Evolutionary conservation across 2,888 invertebrate genomes (phyloP), one percentile per base, ranked within the genome.

Genomic region (Pemphredon lugubris): DNA sequence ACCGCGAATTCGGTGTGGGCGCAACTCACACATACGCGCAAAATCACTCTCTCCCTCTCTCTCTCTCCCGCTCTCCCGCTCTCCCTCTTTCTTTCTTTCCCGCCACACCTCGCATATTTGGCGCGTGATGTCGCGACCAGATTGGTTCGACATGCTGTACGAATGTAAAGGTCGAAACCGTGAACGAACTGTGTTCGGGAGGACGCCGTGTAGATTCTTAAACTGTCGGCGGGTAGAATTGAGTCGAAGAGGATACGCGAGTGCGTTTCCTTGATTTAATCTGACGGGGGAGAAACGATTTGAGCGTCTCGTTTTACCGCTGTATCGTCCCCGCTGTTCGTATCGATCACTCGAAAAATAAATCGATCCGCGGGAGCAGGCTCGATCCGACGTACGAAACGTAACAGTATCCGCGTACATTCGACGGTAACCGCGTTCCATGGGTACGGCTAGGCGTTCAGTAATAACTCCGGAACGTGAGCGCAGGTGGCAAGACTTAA

Each of bases 51-150:
- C 75, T 54, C 85, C 79, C 11, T 53, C 53, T 54, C 48, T 23
- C 67, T 64, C 59, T 34, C 57, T 23, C 44, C 63, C 60, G 53
- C 44, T 53, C 40, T 40, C 16, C 16, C 6, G 4, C 45, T 60
- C 50, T 32, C n/a, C 40, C 40, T 40, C 58, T 50, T 18, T 57
- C 23, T 66, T 40, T 57, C 72, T 57, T 58, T 48, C 75, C 68
- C 75, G 87, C 87, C 87, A 88, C 88, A 86, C 88, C 88, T 88
- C 87, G 83, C 87, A 88, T 88, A 87, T 87, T 88, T 88, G 84
- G 85, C 85, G 85, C 86, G 84, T 86, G 85, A 87, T 87, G 84
- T 80, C 86, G 86, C 82, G 82, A 82, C 80, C 80, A 79, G 83
- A 82, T 83, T 81, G 83, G 77, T 83, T 83, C 82, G 80, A 81